Conservation (phyloP, 2,113 vertebrate species). For the Cairina moschata region DNA sequence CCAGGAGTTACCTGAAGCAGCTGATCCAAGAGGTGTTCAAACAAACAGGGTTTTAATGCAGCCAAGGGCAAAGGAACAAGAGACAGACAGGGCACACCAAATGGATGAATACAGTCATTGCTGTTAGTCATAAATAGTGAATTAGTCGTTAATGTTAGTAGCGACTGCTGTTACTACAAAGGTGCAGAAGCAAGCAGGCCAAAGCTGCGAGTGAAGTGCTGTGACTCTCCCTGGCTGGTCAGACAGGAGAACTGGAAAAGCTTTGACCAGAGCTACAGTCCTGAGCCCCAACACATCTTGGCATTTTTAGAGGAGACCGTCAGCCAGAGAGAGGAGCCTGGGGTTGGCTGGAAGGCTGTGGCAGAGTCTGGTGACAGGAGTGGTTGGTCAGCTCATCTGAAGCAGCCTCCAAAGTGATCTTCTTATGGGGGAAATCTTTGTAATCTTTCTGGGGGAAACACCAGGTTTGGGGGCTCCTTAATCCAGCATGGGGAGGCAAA, state of each 20-base stretch:
- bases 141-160: not conserved
- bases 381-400: rapidly evolving
- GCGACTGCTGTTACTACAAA: not conserved
- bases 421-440: not conserved
- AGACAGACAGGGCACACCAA: not conserved
- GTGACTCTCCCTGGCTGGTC: not conserved
- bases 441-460: not conserved
- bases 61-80: not conserved
- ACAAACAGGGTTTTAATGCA: not conserved
- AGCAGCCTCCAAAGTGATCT: not conserved
- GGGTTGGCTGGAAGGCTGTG: not conserved
- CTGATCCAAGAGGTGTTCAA: no score
- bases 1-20: not conserved
- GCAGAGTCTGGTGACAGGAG: not conserved
- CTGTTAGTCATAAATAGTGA: no score
- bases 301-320: not conserved
- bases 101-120: not conserved
- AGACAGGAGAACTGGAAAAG: not conserved
- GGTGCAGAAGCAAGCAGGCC: not conserved
- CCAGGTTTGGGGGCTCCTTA: not conserved
- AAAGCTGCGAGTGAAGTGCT: not conserved
- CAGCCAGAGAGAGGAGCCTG: not conserved
- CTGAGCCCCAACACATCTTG: not conserved
- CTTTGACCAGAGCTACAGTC: not conserved
- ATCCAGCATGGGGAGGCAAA: not conserved